Evolutionary conservation across 1,140 invertebrate species (phyloP).

Genomic region (Sarcophaga bullata): DNA sequence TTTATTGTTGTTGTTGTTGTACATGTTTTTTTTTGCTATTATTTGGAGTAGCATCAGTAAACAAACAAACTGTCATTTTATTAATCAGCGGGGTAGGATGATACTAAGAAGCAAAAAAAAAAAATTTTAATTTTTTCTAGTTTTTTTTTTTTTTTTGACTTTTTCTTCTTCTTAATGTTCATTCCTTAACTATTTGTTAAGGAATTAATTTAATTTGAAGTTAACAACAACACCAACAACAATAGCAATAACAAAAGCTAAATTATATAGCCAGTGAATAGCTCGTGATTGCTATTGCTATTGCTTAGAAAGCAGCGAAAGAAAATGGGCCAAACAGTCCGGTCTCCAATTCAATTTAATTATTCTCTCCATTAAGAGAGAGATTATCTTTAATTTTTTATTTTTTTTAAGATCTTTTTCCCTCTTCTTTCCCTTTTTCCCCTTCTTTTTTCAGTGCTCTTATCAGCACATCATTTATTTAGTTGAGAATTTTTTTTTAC

Average conservation of each 20-base stretch:
- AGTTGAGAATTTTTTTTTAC: not conserved
- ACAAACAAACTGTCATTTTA: slow-evolving; percentile 40
- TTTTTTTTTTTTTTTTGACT: not conserved
- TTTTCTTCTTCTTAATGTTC: not conserved
- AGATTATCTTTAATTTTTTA: no score
- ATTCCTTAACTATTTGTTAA: slow-evolving; percentile 30
- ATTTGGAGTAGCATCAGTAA: slow-evolving; percentile 17
- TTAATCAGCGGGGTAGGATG: slow-evolving; percentile 27
- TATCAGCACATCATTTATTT: slow-evolving; percentile 14
- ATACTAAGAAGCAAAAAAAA: not conserved
- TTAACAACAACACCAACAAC: slow-evolving; percentile 5
- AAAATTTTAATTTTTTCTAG: not conserved
- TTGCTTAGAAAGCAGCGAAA: no score
- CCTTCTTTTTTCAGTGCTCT: not conserved
- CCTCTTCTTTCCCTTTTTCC: not conserved
- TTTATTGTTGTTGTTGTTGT: not conserved
- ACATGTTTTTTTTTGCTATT: not conserved
- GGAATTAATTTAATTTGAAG: slow-evolving; percentile 41
- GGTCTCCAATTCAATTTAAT: not conserved
- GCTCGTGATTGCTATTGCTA: no score
- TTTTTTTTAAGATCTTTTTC: not conserved
- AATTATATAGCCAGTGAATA: no score
- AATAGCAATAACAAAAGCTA: no score
- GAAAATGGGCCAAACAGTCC: not conserved
- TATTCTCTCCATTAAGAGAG: not conserved